Evolutionary conservation across 1,140 invertebrate genomes (phyloP).

Genomic region (Metopolophium dirhodum): DNA sequence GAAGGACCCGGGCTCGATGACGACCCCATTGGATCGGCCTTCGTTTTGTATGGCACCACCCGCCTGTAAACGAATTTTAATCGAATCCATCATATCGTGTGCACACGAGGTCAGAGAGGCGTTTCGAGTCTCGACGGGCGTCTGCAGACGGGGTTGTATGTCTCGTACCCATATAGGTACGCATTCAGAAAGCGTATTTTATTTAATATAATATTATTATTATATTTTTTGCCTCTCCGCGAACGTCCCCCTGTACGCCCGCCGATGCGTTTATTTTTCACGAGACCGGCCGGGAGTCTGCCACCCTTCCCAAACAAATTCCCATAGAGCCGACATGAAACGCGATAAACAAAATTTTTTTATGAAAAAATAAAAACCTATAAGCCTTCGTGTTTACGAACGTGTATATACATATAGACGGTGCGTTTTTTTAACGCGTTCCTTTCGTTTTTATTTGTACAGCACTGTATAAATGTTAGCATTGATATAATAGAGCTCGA

Average conservation of each 20-base stretch:
- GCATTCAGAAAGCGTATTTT: not conserved
- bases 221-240: not conserved
- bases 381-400: not conserved
- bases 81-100: conserved; percentile 20
- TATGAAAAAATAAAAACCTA: not conserved
- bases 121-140: conserved; percentile 11
- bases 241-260: not conserved
- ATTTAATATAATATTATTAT: not conserved
- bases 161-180: not conserved
- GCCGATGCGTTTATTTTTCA: not conserved
- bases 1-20: not conserved
- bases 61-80: conserved; percentile 38
- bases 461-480: not conserved
- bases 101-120: not conserved
- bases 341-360: not conserved
- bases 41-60: not conserved
- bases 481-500: not conserved
- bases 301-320: not conserved
- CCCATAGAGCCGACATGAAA: not conserved
- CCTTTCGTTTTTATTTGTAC: not conserved
- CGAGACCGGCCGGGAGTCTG: not conserved
- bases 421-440: not conserved
- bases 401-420: not conserved
- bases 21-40: not conserved
- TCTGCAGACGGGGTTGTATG: not conserved